A percentile compares a stretch with the other conserved stretches of the same genome.
Conservation (phyloP, 2,888 invertebrate genomes). For the Sphaerolaimus hirsutus region DNA sequence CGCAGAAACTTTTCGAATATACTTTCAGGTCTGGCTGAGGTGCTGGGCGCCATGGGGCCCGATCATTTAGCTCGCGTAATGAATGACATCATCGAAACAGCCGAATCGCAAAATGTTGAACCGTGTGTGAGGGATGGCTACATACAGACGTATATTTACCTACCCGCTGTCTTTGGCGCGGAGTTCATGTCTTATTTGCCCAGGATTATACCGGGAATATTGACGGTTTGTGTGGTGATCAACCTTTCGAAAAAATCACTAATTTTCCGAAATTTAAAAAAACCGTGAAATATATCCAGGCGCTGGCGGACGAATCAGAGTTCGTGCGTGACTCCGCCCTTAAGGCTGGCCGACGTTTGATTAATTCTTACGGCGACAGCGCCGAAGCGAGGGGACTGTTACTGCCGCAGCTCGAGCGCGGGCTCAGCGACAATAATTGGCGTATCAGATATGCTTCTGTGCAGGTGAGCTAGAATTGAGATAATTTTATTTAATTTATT, state of each 20-base stretch:
- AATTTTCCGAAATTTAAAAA: background rate
- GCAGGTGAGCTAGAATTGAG: too few relatives aligned
- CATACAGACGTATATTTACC: slow-evolving; percentile 99
- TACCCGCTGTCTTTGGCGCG: slow-evolving; percentile 82
- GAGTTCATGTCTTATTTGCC: slow-evolving; percentile 87
- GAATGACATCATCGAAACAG: slow-evolving; percentile 37
- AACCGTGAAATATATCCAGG: slow-evolving; percentile 29
- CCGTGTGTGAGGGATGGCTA: slow-evolving; percentile 74
- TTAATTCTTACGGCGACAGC: slow-evolving; percentile 78
- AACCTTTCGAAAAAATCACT: too few relatives aligned
- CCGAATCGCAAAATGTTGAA: slow-evolving; percentile 28
- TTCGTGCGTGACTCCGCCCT: slow-evolving; percentile 90
- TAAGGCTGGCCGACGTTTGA: slow-evolving; percentile 82
- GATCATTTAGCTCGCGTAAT: slow-evolving; percentile 82
- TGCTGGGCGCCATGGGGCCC: slow-evolving; percentile 78
- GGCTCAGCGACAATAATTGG: slow-evolving; percentile 95
- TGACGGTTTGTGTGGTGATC: slow-evolving; percentile 42
- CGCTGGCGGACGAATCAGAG: slow-evolving; percentile 91
- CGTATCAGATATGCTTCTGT: slow-evolving; percentile 74
- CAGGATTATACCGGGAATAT: slow-evolving; percentile 80
- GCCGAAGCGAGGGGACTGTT: slow-evolving; percentile 53
- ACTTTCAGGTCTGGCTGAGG: slow-evolving; percentile 37
- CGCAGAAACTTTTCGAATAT: background rate
- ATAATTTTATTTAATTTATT: too few relatives aligned
- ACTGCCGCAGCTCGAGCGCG: slow-evolving; percentile 71